Percentiles rank a stretch among this genome's conserved stretches.
These are phyloP conservation scores for Macrophya alboannulata DNA, from an alignment of 2,888 invertebrate genomes.

Conservation along the genomic window DNA sequence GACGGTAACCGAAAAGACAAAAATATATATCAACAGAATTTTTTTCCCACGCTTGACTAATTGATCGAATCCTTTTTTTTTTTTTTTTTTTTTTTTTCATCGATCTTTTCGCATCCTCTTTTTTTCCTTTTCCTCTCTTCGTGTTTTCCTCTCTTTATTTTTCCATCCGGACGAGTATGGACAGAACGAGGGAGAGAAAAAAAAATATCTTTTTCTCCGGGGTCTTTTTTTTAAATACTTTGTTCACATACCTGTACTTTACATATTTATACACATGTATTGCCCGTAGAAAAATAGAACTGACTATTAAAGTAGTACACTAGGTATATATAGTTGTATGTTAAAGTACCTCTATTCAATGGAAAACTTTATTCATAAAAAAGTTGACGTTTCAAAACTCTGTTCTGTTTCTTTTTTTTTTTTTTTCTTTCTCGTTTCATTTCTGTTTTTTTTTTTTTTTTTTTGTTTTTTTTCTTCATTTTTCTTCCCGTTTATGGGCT, in stretches of 20 bases:
- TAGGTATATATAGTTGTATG: not conserved
- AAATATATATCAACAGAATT: no score
- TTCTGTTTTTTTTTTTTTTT: not conserved
- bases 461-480: not conserved
- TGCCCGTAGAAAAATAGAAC: not conserved
- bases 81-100: no score
- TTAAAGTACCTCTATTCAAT: constrained; percentile 14
- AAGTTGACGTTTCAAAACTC: not conserved
- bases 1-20: no score
- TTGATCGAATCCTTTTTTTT: no score
- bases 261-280: not conserved
- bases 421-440: not conserved
- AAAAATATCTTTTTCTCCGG: no score
- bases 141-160: no score
- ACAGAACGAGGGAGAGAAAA: no score
- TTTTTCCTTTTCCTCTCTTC: no score
- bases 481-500: not conserved
- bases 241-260: no score
- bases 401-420: not conserved
- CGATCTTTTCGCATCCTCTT: no score
- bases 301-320: not conserved
- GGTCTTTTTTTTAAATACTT: not conserved
- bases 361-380: constrained; percentile 51
- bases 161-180: no score
- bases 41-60: no score